A percentile compares a stretch with the other conserved stretches of the same genome.
phyloP scores from a whole-genome alignment of 2,888 invertebrate genomes.

The Heliconius aoede region DNA sequence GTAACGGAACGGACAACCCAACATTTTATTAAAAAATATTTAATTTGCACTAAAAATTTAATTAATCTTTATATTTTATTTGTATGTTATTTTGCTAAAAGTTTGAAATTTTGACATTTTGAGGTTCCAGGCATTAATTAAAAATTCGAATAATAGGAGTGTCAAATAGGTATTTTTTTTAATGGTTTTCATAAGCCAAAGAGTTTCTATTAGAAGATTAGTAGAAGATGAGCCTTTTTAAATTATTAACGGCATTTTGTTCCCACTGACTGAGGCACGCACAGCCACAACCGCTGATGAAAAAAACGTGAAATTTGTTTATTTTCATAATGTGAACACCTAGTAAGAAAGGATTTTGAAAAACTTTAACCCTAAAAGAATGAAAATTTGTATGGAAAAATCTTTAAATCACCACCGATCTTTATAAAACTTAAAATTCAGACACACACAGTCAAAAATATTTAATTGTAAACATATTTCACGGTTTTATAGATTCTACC shows the following conservation, averaged over 20 bases:
- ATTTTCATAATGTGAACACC: no score
- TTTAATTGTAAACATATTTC: no score
- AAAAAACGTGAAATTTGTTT: no score
- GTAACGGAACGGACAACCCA: slow-evolving; percentile 56
- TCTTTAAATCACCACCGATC: no score
- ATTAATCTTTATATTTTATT: slow-evolving; percentile 18
- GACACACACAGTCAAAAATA: no score
- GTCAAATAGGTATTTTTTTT: slow-evolving; percentile 16
- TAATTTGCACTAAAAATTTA: slow-evolving; percentile 27
- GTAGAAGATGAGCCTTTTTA: not conserved
- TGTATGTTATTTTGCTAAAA: slow-evolving; percentile 57
- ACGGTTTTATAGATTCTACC: no score
- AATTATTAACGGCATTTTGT: not conserved
- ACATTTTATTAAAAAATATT: slow-evolving; percentile 55
- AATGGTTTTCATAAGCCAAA: not conserved
- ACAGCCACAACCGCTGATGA: no score
- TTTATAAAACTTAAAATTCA: no score
- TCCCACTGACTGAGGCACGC: no score
- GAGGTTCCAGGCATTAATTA: slow-evolving; percentile 56
- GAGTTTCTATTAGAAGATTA: not conserved
- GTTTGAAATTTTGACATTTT: slow-evolving; percentile 50
- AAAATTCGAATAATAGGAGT: slow-evolving; percentile 56
- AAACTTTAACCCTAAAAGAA: no score
- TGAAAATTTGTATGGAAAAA: no score
- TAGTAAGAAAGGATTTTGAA: no score